phyloP scores from a whole-genome alignment of 1,140 invertebrate species.

The Teleopsis dalmanni region DNA sequence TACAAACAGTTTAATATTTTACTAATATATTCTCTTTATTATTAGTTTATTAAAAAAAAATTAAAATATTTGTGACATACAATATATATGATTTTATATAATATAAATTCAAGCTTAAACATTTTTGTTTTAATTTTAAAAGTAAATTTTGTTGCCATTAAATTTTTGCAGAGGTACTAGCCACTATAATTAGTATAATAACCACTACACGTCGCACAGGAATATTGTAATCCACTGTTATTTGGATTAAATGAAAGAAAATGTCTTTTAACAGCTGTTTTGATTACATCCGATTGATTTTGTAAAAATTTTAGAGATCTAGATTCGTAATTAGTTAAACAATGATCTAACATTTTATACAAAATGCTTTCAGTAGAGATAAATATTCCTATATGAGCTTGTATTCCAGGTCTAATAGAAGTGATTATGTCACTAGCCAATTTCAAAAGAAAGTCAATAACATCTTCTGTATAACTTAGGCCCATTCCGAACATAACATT shows the following conservation, averaged over 20 bases:
- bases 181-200: neutral
- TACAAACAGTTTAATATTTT: too few species aligned
- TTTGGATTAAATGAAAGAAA: slow-evolving; percentile 28
- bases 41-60: neutral
- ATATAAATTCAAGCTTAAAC: too few species aligned
- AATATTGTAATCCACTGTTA: neutral
- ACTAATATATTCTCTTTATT: too few species aligned
- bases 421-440: slow-evolving; percentile 26
- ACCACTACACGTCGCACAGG: neutral
- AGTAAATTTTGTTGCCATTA: neutral
- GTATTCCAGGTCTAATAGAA: slow-evolving; percentile 17
- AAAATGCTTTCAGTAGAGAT: slow-evolving; percentile 31
- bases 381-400: slow-evolving; percentile 22
- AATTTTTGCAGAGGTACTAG: neutral
- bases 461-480: slow-evolving; percentile 20
- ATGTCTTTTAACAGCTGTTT: slow-evolving; percentile 4
- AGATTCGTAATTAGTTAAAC: slow-evolving; percentile 18
- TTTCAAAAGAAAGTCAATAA: slow-evolving; percentile 20
- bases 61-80: too few species aligned
- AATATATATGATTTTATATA: too few species aligned
- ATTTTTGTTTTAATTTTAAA: too few species aligned
- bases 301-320: slow-evolving; percentile 17
- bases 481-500: slow-evolving; percentile 24
- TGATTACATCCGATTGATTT: slow-evolving; percentile 16
- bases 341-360: slow-evolving; percentile 26